These are phyloP conservation scores for Oconnorella tubifera DNA, from an alignment of 2,888 invertebrate genomes.

Conservation along the genomic window DNA sequence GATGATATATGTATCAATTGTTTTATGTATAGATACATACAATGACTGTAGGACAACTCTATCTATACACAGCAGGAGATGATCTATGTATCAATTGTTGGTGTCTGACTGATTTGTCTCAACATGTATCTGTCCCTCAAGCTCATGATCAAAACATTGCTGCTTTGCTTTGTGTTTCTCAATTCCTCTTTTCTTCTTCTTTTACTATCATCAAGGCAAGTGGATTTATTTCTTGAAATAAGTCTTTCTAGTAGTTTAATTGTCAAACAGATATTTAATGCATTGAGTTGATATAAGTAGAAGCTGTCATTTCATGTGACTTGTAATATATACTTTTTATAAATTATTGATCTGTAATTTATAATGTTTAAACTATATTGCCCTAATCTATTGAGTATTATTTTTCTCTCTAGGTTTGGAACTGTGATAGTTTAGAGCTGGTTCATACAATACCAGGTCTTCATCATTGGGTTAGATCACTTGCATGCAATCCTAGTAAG, in stretches of 20 bases:
- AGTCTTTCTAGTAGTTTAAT: too few species aligned
- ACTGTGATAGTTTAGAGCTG: constrained; percentile 38
- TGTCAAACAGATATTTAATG: too few species aligned
- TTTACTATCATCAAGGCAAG: constrained; percentile 47
- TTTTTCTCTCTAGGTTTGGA: constrained; percentile 43
- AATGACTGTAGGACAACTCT: constrained; percentile 37
- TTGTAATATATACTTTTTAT: too few species aligned
- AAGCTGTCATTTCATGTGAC: too few species aligned
- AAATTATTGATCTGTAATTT: too few species aligned
- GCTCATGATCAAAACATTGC: constrained; percentile 50
- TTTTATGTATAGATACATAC: constrained; percentile 44
- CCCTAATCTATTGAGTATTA: too few species aligned
- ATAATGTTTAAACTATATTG: too few species aligned
- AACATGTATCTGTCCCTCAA: constrained; percentile 36
- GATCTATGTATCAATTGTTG: constrained; percentile 42
- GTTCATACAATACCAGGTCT: constrained; percentile 44
- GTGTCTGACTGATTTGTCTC: constrained; percentile 35
- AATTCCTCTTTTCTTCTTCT: constrained; percentile 48
- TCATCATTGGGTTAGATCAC: constrained; percentile 50
- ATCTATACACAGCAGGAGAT: constrained; percentile 45
- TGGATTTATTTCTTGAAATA: too few species aligned
- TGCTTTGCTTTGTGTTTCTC: constrained; percentile 42
- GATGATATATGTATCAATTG: constrained; percentile 43
- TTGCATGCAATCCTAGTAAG: constrained; percentile 39
- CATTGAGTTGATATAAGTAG: too few species aligned